Percentiles rank a stretch among this genome's conserved stretches.
Conservation (phyloP, 2,113 vertebrate genomes). For the Cephalopterus ornatus region DNA sequence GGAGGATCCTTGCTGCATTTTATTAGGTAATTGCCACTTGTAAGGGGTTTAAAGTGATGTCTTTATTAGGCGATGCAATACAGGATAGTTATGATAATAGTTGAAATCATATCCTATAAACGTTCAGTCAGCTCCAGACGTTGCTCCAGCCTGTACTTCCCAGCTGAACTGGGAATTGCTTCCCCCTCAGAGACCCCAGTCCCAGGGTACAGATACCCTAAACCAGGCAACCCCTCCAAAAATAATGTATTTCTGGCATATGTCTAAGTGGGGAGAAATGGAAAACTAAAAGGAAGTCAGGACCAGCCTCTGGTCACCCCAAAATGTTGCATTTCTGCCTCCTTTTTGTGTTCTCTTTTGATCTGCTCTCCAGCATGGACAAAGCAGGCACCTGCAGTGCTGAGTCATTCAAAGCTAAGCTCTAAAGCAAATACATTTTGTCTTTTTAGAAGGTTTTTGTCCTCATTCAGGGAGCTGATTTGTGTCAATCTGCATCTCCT, state of each 20-base stretch:
- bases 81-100: slow-evolving; percentile 28
- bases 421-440: background rate
- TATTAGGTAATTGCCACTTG: slow-evolving; percentile 67
- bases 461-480: background rate
- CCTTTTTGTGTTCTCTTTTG: background rate
- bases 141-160: background rate
- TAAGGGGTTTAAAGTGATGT: slow-evolving; percentile 58
- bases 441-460: background rate
- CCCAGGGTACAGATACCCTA: background rate
- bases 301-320: background rate
- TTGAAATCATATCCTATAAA: slow-evolving; percentile 38
- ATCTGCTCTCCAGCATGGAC: background rate
- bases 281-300: background rate
- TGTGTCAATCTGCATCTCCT: background rate
- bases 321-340: background rate
- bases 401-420: background rate
- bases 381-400: background rate
- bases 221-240: background rate
- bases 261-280: background rate
- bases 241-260: background rate
- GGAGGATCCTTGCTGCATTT: slow-evolving; percentile 64
- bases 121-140: background rate
- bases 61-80: slow-evolving; percentile 27
- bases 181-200: background rate
- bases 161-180: slow-evolving; percentile 2